phyloP scores from a whole-genome alignment of 2,888 invertebrate genomes.

The Cheiracanthium punctorium region DNA sequence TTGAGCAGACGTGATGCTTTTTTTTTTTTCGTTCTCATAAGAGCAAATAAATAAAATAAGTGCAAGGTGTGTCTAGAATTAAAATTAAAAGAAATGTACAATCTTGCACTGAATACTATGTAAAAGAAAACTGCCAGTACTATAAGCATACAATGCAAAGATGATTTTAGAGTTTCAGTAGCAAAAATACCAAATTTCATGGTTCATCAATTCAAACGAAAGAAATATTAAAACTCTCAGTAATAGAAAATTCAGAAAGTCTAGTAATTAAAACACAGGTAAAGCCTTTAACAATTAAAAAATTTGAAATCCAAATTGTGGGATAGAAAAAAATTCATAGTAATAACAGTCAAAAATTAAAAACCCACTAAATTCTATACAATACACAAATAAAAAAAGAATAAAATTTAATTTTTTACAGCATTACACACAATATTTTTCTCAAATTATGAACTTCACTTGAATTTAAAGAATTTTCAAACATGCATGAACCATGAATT shows the following conservation, averaged over 20 bases:
- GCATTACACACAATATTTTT: not conserved
- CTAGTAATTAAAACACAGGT: too few relatives aligned
- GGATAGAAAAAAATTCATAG: too few relatives aligned
- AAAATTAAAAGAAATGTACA: conserved; percentile 5
- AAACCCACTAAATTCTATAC: not conserved
- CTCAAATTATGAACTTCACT: not conserved
- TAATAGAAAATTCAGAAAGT: too few relatives aligned
- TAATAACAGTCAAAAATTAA: too few relatives aligned
- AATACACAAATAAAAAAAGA: not conserved
- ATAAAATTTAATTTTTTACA: conserved; percentile 12
- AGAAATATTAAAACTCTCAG: not conserved
- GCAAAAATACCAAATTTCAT: conserved; percentile 4
- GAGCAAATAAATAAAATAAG: conserved; percentile 26
- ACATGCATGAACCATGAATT: conserved; percentile 14
- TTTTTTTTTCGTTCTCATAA: too few relatives aligned
- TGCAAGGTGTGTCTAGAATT: conserved; percentile 52
- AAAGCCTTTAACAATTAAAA: too few relatives aligned
- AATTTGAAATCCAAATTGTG: too few relatives aligned
- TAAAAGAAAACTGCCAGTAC: conserved; percentile 50
- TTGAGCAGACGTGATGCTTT: conserved; percentile 59
- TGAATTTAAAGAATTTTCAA: not conserved
- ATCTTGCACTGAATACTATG: conserved; percentile 35
- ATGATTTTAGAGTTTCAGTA: conserved; percentile 24
- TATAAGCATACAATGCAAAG: conserved; percentile 60
- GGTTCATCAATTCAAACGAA: not conserved